Evolutionary conservation across 2,888 invertebrate species (phyloP).

Genomic region (Microctonus hyperodae): DNA sequence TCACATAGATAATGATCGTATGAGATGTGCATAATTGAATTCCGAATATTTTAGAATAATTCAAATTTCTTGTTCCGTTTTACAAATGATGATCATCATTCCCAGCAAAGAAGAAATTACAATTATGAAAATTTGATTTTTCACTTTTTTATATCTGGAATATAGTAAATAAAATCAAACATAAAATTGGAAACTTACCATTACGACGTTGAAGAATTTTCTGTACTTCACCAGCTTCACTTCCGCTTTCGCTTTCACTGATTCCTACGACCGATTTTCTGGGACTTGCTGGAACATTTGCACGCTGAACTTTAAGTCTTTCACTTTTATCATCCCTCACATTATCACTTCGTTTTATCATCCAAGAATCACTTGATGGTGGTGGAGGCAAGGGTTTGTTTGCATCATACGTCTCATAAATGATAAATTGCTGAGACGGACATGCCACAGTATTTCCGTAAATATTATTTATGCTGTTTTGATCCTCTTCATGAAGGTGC

Average conservation of each 20-base stretch:
- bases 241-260: constrained; percentile 74
- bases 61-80: too few relatives aligned
- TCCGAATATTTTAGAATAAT: too few relatives aligned
- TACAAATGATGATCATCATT: too few relatives aligned
- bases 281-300: constrained; percentile 37
- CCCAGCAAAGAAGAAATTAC: too few relatives aligned
- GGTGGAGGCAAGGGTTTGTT: constrained; percentile 63
- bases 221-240: constrained; percentile 77
- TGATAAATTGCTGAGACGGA: constrained; percentile 14
- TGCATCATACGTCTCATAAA: constrained; percentile 53
- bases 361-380: constrained; percentile 37
- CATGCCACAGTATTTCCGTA: constrained; percentile 38
- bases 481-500: constrained; percentile 40
- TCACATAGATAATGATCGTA: too few relatives aligned
- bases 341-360: constrained; percentile 40
- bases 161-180: too few relatives aligned
- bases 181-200: constrained; percentile 43
- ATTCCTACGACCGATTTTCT: constrained; percentile 44
- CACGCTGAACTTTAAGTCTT: constrained; percentile 31
- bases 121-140: too few relatives aligned
- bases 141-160: too few relatives aligned
- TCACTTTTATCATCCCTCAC: constrained; percentile 37
- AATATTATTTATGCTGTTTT: constrained; percentile 38
- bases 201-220: constrained; percentile 66
- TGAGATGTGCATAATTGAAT: too few relatives aligned